Conservation (phyloP, 2,797 vertebrate genomes). For the Hoplostethus mediterraneus region DNA sequence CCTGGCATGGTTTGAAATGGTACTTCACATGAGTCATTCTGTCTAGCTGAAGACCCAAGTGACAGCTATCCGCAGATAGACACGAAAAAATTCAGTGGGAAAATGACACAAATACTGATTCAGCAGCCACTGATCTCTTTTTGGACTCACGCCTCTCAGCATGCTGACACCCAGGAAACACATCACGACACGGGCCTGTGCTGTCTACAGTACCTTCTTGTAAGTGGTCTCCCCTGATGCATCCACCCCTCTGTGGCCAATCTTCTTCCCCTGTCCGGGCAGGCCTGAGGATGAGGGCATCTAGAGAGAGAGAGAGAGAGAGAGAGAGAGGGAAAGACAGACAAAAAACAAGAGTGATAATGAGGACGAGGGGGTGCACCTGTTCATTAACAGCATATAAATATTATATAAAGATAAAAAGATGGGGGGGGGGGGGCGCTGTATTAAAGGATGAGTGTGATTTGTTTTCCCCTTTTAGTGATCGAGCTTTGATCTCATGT, state of each 20-base stretch:
- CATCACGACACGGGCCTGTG: background rate
- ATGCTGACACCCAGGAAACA: background rate
- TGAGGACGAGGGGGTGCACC: slow-evolving; percentile 1
- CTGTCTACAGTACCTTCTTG: slow-evolving; percentile 90
- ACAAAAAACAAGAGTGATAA: background rate
- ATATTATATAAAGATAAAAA: slow-evolving; percentile 17
- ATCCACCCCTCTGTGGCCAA: slow-evolving; percentile 96
- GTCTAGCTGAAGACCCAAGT: background rate
- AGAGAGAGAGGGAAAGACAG: slow-evolving; percentile 7
- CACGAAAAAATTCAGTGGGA: background rate
- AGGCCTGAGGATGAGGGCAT: slow-evolving; percentile 87
- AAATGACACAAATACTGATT: background rate
- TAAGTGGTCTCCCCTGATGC: slow-evolving; percentile 98
- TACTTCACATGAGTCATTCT: background rate
- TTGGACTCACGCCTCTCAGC: background rate
- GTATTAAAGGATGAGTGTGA: slow-evolving; percentile 1
- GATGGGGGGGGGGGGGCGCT: background rate
- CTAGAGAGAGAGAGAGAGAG: slow-evolving; percentile 70
- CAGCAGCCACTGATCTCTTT: background rate
- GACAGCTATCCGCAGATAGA: background rate
- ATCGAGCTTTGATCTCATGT: background rate
- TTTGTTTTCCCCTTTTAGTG: slow-evolving; percentile 7
- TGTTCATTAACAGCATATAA: slow-evolving; percentile 16
- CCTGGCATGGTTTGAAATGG: background rate
- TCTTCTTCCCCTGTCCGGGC: slow-evolving; percentile 91